These are phyloP conservation scores for Torymus auratus DNA, from an alignment of 2,888 invertebrate genomes.

Conservation along the genomic window DNA sequence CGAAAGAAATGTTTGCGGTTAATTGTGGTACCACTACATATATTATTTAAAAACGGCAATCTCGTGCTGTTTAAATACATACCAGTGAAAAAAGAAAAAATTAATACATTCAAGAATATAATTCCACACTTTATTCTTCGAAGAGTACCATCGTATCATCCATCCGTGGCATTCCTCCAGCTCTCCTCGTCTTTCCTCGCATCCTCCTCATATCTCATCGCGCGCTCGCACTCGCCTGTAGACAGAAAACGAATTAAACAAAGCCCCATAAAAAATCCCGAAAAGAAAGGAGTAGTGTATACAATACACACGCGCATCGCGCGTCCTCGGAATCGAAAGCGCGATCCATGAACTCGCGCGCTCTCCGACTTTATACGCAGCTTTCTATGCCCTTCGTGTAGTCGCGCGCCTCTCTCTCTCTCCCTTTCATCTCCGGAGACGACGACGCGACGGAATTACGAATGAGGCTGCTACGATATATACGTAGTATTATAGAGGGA, in stretches of 20 bases:
- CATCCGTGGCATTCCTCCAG: too few species aligned
- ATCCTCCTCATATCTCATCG: too few species aligned
- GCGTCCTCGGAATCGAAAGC: constrained; percentile 6
- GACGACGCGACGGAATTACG: constrained; percentile 66
- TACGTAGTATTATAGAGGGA: not conserved
- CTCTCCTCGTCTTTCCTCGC: too few species aligned
- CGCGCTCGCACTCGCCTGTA: too few species aligned
- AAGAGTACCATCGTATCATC: too few species aligned
- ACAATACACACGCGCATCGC: not conserved
- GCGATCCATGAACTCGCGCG: constrained; percentile 21
- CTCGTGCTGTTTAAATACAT: too few species aligned
- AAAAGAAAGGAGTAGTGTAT: not conserved
- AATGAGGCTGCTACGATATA: constrained; percentile 61
- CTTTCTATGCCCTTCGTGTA: constrained; percentile 56
- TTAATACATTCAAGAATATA: too few species aligned
- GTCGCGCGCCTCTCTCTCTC: constrained; percentile 51
- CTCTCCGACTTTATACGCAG: constrained; percentile 47
- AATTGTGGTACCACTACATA: too few species aligned
- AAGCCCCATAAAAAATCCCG: not conserved
- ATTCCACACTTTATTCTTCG: too few species aligned
- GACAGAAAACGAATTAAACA: not conserved
- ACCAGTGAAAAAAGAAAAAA: too few species aligned
- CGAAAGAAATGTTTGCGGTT: too few species aligned
- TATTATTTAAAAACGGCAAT: too few species aligned
- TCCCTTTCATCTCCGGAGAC: constrained; percentile 68